Base-by-base conservation (phyloP, 2,888 invertebrate species). In the Lasioglossum vierecki region DNA sequence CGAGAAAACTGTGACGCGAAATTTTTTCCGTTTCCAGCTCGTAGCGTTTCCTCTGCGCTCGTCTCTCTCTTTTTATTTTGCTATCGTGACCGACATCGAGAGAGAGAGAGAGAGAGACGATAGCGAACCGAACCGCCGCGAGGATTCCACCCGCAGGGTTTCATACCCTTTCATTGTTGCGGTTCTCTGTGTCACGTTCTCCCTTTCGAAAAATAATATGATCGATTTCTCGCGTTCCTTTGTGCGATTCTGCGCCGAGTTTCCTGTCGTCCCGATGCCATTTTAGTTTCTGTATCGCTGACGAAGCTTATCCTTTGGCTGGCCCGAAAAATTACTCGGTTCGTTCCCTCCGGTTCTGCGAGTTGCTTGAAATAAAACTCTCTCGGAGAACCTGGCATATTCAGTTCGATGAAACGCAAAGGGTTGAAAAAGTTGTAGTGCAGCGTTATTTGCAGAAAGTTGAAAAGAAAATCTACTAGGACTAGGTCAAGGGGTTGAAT, bases 71-170 rank as follows among this genome's bases (percentile, higher is more conserved):
- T 46, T 30, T 26, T 60, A 41, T 73, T 15, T 30, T 35, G 57
- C 22, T n/a, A 39, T 44, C 70, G 15, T 83, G 81, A 72, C 83
- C 81, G 11, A 83, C 44, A 81, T 83, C 60, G 30, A 4, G 15
- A 26, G 60, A 11, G 60, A 60, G 9, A 60, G n/a, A 57, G n/a
- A 57, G n/a, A 22, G 18, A 53, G 53, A 8, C 53, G 60, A 79
- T 39, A 44, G 26, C 9, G 71, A 76, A 66, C 46, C 13, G 72
- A 66, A 53, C 57, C n/a, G 66, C 70, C 18, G 30, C 72, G 73
- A 68, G 46, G 46, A 68, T 53, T 39, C 39, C 15, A 63, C 44
- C 76, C 63, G 22, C 76, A 60, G 41, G 75, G 39, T 76, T 46
- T 46, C 63, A 39, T 49, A 35, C 15, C 53, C 49, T 49, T 35